Base-by-base conservation (phyloP, 1,140 invertebrate genomes). In the Drosophila erecta region DNA sequence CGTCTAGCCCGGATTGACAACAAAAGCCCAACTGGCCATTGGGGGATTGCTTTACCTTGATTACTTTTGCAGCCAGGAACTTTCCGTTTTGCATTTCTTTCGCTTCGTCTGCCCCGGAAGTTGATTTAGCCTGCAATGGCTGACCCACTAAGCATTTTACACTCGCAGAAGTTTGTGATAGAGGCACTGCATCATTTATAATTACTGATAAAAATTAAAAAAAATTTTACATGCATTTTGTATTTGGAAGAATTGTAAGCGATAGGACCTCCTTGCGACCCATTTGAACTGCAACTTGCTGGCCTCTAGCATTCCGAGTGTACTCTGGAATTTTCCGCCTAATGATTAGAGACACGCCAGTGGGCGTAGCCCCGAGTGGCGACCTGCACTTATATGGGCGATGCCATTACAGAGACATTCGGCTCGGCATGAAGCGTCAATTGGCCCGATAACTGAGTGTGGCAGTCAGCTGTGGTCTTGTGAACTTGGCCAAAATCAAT, bases 341-440 rank as follows among this genome's bases (percentile, higher is more conserved):
- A 53, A 56, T 72, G 67, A 84, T 84, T 76, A 79, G 41, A 44
- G 24, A 27, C 80, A 84, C 80, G 80, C 53, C 73, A 76, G 43
- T 33, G 76, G 80, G 80, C 61, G 75, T 59, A 30, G 30, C 24
- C 33, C 51, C 30, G 30, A 50, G 53, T 37, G 37, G 41, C 41
- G 43, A 40, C 47, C 47, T 58, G 35, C 57, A 72, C 40, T 49
- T 43, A 65, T 59, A 47, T 53, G 47, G 30, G 43, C 41, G 24
- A 49, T 80, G 57, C 46, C 44, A 65, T 64, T 80, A 80, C 69
- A 76, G 65, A 86, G 57, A 66, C 53, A 55, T 58, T 54, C 35
- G 33, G 35, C 58, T 56, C 41, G 49, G 27, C 66, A 79, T 84
- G 47, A 27, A 55, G 24, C 56, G 43, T 17, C 46, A 57, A 57